Percentiles rank a stretch among this genome's conserved stretches.
phyloP scores from a whole-genome alignment of 2,797 vertebrate species.

The Leptodactylus fallax region DNA sequence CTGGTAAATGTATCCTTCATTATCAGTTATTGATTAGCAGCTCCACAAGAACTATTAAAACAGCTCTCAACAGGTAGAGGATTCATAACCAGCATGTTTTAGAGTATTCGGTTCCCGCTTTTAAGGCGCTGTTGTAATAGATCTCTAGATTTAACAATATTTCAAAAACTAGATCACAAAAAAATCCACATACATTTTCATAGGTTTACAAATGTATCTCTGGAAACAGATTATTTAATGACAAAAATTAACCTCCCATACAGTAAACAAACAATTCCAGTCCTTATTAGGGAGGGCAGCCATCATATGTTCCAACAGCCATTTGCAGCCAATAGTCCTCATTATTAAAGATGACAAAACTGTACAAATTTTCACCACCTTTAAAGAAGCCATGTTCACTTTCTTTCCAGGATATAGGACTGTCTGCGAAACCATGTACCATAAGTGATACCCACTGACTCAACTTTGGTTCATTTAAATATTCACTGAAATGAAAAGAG shows the following conservation, averaged over 20 bases:
- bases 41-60: too few species aligned
- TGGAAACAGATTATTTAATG: too few species aligned
- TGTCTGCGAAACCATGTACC: constrained; percentile 90
- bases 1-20: too few species aligned
- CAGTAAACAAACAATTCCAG: not conserved
- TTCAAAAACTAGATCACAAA: too few species aligned
- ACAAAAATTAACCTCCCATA: not conserved
- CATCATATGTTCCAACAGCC: constrained; percentile 82
- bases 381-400: constrained; percentile 84
- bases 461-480: constrained; percentile 80
- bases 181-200: too few species aligned
- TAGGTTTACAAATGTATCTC: too few species aligned
- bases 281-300: constrained; percentile 79
- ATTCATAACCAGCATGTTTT: too few species aligned
- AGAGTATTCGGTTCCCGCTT: too few species aligned
- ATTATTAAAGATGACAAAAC: constrained; percentile 85
- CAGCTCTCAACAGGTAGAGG: too few species aligned
- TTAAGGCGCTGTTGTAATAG: not conserved
- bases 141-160: not conserved
- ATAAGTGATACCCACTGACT: constrained; percentile 82
- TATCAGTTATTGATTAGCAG: too few species aligned
- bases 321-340: constrained; percentile 87
- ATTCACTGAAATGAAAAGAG: constrained; percentile 74
- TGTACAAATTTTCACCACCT: constrained; percentile 91
- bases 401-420: constrained; percentile 86